Conservation (phyloP, 2,797 vertebrate species). For the Sebastes melanostomus region DNA sequence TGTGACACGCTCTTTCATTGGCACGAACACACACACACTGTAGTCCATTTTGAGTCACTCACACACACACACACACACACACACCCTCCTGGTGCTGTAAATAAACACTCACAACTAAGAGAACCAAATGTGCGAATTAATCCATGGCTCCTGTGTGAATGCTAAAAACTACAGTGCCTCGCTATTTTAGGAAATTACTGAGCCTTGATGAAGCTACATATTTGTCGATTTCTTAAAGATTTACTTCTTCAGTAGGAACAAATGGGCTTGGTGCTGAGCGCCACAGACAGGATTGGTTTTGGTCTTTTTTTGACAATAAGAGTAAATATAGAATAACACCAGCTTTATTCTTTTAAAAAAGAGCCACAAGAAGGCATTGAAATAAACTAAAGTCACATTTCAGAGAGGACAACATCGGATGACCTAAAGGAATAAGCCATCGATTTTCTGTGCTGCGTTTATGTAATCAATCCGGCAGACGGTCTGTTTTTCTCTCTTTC, state of each 20-base stretch:
- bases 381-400: conserved; percentile 24
- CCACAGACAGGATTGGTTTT: neutral
- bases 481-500: conserved; percentile 13
- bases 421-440: conserved; percentile 49
- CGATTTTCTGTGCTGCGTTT: conserved; percentile 44
- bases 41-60: no score
- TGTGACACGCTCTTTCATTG: neutral
- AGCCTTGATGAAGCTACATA: neutral
- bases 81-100: neutral
- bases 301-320: neutral
- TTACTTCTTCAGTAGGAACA: neutral
- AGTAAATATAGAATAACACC: conserved; percentile 1
- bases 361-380: neutral
- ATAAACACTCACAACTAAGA: neutral
- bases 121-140: neutral
- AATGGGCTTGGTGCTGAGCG: neutral
- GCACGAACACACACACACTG: neutral
- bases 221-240: neutral
- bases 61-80: no score
- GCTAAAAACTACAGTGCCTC: neutral
- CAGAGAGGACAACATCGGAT: conserved; percentile 1
- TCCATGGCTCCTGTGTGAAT: neutral
- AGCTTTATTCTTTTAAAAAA: neutral
- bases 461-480: conserved; percentile 39
- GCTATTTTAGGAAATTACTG: neutral